phyloP scores from a whole-genome alignment of 1,140 invertebrate genomes.

The Cydia splendana region DNA sequence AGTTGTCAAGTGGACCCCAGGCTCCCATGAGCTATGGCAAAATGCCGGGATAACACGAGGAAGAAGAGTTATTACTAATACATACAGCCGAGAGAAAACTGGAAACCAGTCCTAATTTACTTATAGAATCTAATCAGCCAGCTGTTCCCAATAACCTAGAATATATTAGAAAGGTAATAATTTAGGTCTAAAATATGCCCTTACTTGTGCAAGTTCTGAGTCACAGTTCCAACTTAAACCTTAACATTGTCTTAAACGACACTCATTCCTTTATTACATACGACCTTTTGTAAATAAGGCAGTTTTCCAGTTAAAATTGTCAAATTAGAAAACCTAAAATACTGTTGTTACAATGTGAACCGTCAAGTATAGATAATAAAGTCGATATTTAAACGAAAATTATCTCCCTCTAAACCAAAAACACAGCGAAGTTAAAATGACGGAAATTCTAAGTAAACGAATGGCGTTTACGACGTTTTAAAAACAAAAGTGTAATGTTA shows the following conservation, averaged over 20 bases:
- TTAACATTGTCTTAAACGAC: not conserved
- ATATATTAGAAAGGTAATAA: slow-evolving; percentile 33
- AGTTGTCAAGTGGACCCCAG: too few relatives aligned
- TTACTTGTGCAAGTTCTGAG: slow-evolving; percentile 18
- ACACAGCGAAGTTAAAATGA: not conserved
- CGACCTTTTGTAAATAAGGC: not conserved
- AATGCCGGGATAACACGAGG: too few relatives aligned
- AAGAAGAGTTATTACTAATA: not conserved
- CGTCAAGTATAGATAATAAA: not conserved
- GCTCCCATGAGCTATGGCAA: too few relatives aligned
- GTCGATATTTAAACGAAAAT: not conserved
- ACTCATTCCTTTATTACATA: not conserved
- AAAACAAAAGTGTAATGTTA: not conserved
- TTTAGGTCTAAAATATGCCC: slow-evolving; percentile 24
- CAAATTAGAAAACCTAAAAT: not conserved
- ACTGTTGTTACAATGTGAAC: not conserved
- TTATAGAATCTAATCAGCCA: slow-evolving; percentile 2
- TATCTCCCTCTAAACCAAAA: not conserved
- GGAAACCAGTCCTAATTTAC: not conserved
- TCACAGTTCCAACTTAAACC: not conserved
- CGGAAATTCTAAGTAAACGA: not conserved
- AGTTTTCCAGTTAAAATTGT: not conserved
- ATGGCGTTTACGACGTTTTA: not conserved
- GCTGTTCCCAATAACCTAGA: slow-evolving; percentile 12
- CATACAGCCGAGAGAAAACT: not conserved